Evolutionary conservation across 2,888 invertebrate species (phyloP).

Genomic region (Drosophila subsilvestris): DNA sequence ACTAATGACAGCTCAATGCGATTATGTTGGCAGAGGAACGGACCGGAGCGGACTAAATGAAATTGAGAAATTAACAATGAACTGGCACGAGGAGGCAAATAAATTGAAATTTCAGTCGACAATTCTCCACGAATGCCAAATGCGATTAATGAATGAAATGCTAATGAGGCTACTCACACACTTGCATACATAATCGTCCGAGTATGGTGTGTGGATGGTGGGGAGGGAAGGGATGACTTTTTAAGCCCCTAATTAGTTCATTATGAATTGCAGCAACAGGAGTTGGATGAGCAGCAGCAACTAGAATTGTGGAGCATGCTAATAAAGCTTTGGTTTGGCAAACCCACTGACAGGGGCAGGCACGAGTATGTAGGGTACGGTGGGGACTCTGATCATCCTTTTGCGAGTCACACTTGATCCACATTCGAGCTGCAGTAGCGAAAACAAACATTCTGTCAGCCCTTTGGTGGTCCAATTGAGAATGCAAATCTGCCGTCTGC

Average conservation of each 20-base stretch:
- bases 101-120: constrained; percentile 65
- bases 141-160: constrained; percentile 51
- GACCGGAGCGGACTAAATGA: constrained; percentile 41
- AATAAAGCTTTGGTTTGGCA: constrained; percentile 1
- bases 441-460: constrained; percentile 40
- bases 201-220: background rate
- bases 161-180: constrained; percentile 48
- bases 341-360: constrained; percentile 2
- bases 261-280: constrained; percentile 51
- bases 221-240: constrained; percentile 29
- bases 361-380: constrained; percentile 4
- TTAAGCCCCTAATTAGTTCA: constrained; percentile 72
- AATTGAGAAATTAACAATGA: constrained; percentile 62
- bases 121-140: constrained; percentile 52
- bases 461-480: constrained; percentile 71
- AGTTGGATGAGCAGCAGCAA: constrained; percentile 33
- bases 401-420: constrained; percentile 43
- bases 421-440: constrained; percentile 27
- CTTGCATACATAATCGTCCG: constrained; percentile 7
- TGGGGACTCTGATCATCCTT: constrained; percentile 27
- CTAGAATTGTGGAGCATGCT: constrained; percentile 32
- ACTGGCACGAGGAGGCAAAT: constrained; percentile 57
- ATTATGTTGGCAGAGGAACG: constrained; percentile 72
- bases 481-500: constrained; percentile 67
- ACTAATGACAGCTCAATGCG: constrained; percentile 79